Evolutionary conservation across 2,113 vertebrate genomes (phyloP).

Genomic region (Dissostichus mawsoni): DNA sequence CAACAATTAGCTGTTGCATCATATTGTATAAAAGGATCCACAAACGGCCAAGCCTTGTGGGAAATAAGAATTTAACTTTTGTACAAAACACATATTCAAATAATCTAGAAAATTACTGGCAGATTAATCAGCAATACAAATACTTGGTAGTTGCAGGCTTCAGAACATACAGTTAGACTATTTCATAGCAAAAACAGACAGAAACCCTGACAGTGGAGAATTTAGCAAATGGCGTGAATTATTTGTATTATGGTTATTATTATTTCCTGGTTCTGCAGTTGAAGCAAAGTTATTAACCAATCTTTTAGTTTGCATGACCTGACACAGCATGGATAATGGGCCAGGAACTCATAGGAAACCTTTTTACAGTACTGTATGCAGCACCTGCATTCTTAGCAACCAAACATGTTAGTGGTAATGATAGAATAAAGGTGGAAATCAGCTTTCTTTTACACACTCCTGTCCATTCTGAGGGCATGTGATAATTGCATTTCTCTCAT

Average conservation of each 20-base stretch:
- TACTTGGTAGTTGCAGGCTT: neutral
- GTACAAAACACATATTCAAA: neutral
- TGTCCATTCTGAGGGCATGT: constrained; percentile 32
- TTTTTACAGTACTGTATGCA: neutral
- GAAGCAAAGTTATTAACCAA: constrained; percentile 10
- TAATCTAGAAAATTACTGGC: neutral
- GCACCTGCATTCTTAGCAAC: constrained; percentile 14
- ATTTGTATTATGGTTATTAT: constrained; percentile 1
- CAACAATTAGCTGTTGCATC: too few relatives aligned
- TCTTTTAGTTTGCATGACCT: constrained; percentile 17
- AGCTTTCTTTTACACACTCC: constrained; percentile 12
- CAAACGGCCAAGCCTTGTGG: too few relatives aligned
- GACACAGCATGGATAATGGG: constrained; percentile 11
- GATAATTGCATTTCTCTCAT: constrained; percentile 83
- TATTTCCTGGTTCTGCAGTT: constrained; percentile 5
- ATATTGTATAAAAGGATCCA: too few relatives aligned
- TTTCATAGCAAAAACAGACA: neutral
- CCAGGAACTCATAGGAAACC: constrained; percentile 11
- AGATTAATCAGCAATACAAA: neutral
- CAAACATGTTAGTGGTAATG: constrained; percentile 30
- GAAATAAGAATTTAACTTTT: neutral
- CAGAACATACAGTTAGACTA: neutral
- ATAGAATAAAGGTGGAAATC: constrained; percentile 10
- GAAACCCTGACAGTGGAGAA: neutral
- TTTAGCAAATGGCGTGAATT: neutral